A percentile compares a stretch with the other conserved stretches of the same genome.
Evolutionary conservation across 2,113 vertebrate species (phyloP).

Genomic region (Ancistrus triradiatus): DNA sequence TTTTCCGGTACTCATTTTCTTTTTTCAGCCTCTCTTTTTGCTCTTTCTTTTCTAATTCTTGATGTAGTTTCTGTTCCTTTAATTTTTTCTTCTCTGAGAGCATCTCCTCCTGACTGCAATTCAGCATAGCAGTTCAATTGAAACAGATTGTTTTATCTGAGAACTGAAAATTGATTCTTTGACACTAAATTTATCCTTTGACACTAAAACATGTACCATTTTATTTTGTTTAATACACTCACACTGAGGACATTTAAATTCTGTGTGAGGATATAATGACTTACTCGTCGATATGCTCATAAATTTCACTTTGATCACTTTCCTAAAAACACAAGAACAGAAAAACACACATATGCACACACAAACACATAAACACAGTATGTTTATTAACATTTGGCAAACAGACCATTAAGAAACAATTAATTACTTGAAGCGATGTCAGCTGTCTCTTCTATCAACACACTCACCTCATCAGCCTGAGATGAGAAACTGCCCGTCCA

Average conservation of each 20-base stretch:
- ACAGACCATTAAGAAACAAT: background rate
- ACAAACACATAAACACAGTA: background rate
- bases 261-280: constrained; percentile 42
- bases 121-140: background rate
- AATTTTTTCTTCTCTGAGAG: constrained; percentile 32
- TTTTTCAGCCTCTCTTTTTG: constrained; percentile 54
- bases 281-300: constrained; percentile 69
- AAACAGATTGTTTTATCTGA: too few relatives aligned
- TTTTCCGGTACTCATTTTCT: constrained; percentile 60
- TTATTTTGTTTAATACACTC: too few relatives aligned
- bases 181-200: too few relatives aligned
- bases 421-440: background rate
- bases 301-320: constrained; percentile 57
- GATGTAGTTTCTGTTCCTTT: constrained; percentile 51
- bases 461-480: constrained; percentile 53
- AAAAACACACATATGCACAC: background rate
- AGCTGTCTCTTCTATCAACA: background rate
- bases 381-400: too few relatives aligned
- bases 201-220: too few relatives aligned
- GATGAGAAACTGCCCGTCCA: constrained; percentile 52
- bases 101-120: constrained; percentile 27
- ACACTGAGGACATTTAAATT: too few relatives aligned
- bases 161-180: background rate
- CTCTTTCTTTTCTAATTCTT: constrained; percentile 54
- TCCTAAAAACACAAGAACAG: constrained; percentile 51